Evolutionary conservation across 92 coral and sea anemone genomes (phyloP), one percentile per base, ranked within the genome.

Genomic region (Epizoanthus fatuus): DNA sequence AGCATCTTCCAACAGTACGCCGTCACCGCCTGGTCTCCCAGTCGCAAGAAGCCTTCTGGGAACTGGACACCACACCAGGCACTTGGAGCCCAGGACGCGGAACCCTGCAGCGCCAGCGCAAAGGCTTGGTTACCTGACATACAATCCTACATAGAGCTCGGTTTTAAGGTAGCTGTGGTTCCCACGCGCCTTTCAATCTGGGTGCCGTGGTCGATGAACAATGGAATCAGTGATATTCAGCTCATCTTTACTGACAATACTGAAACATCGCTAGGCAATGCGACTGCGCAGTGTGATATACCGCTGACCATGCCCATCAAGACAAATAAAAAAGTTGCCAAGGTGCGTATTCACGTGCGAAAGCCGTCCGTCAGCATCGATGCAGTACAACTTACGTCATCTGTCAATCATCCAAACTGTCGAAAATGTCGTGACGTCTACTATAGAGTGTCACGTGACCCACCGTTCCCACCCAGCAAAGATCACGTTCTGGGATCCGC

Each of bases 261-360:
- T 0, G 51, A 68, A 54, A 39, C 55, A 78, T 95, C 99, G 10
- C 53, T 97, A 39, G 99, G 99, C 0, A 88, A 93, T 44, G 98
- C 95, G 60, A 95, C 99, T 35, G 99, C 97, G 75, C 99, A 97
- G 80, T 97, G 99, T 63, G 99, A 95, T 69, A 75, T 91, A 15
- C 99, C 98, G 39, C 94, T 92, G 83, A 97, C 98, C 54, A 91
- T 91, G 72, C 88, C 95, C 17, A 71, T 97, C 13, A 89, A 85
- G 80, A 93, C 92, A 15, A 74, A 80, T 40, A 94, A 89, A 86
- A 95, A 85, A 72, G 98, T 95, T 13, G 62, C 94, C 11, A 91
- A 87, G 59, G 88, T 95, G 37, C 94, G 97, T 22, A 88, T 97
- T 51, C 76, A 91, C 73, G 91, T 94, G 53, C 67, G 91, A 17